Evolutionary conservation across 2,888 invertebrate species (phyloP).

Genomic region (Drosophila anomalata): DNA sequence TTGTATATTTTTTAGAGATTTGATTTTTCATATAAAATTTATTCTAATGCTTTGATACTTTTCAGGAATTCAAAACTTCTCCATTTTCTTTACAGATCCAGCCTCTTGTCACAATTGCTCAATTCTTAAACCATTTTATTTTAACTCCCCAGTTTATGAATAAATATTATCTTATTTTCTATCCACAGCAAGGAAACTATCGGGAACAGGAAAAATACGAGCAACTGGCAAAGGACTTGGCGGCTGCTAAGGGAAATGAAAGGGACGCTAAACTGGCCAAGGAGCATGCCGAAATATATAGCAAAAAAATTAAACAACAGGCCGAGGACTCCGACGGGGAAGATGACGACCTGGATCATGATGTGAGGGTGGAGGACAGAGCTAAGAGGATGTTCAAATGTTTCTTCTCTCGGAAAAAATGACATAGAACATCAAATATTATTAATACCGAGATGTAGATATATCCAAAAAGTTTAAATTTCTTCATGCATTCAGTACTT

Average conservation of each 20-base stretch:
- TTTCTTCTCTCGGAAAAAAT: neutral
- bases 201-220: conserved; percentile 19
- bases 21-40: neutral
- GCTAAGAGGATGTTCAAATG: neutral
- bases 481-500: neutral
- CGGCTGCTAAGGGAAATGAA: neutral
- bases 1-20: neutral
- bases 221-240: conserved; percentile 14
- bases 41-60: neutral
- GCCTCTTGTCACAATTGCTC: conserved; percentile 15
- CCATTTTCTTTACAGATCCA: neutral
- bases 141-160: neutral
- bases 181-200: conserved; percentile 22
- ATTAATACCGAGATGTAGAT: neutral
- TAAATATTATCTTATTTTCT: conserved; percentile 1
- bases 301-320: conserved; percentile 4
- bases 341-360: conserved; percentile 9
- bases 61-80: neutral
- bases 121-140: neutral
- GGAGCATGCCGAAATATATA: conserved; percentile 4
- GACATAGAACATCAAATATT: neutral
- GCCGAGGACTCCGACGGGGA: conserved; percentile 27
- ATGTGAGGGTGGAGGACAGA: neutral
- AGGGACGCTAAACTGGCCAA: conserved; percentile 10
- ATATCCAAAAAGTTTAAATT: neutral